Evolutionary conservation across 2,888 invertebrate genomes (phyloP).

Genomic region (Ichneumoninae sp.): DNA sequence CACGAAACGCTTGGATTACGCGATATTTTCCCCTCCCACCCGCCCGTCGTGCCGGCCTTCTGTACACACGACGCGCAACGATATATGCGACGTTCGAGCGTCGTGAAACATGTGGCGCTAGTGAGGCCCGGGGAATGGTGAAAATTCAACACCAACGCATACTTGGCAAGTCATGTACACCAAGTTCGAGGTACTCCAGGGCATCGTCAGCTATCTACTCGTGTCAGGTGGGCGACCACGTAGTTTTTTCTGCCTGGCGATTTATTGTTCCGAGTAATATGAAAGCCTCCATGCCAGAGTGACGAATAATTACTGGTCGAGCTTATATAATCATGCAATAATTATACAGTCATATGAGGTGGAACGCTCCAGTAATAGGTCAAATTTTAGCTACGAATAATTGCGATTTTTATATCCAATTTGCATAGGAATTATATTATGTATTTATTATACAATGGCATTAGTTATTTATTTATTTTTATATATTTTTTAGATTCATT

Average conservation of each 20-base stretch:
- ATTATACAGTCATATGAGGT: background rate
- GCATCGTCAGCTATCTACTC: conserved; percentile 79
- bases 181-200: conserved; percentile 80
- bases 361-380: background rate
- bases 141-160: conserved; percentile 20
- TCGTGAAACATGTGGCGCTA: conserved; percentile 58
- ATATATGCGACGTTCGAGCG: conserved; percentile 39
- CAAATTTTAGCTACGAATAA: background rate
- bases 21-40: conserved; percentile 40
- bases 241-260: conserved; percentile 8
- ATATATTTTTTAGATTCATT: background rate
- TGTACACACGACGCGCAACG: background rate
- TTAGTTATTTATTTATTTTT: background rate
- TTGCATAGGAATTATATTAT: background rate
- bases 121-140: conserved; percentile 43
- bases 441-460: too few species aligned
- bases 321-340: background rate
- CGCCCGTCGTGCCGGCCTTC: background rate
- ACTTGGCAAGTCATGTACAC: conserved; percentile 77
- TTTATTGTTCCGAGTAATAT: background rate
- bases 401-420: background rate
- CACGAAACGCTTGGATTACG: conserved; percentile 61
- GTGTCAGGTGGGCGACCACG: conserved; percentile 79
- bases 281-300: background rate
- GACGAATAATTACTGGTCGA: background rate